phyloP scores from a whole-genome alignment of 2,797 vertebrate genomes.

The Chloroceryle inda region DNA sequence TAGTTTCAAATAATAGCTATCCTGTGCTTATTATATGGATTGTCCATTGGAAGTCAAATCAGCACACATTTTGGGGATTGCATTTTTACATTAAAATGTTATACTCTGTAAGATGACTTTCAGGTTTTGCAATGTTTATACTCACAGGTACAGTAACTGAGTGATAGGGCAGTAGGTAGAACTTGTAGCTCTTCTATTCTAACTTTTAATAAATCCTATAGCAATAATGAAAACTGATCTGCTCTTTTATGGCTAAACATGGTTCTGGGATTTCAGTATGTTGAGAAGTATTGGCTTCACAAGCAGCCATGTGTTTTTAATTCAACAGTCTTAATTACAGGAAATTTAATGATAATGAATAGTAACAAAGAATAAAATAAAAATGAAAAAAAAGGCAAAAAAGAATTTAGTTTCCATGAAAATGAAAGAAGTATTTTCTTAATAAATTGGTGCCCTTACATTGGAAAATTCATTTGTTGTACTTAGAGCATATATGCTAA shows the following conservation, averaged over 20 bases:
- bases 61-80: background rate
- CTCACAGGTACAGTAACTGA: background rate
- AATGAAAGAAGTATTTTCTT: constrained; percentile 47
- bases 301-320: constrained; percentile 61
- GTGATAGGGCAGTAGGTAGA: background rate
- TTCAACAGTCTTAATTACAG: constrained; percentile 67
- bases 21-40: background rate
- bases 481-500: constrained; percentile 3
- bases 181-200: background rate
- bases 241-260: constrained; percentile 27
- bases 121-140: background rate
- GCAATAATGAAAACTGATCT: constrained; percentile 51
- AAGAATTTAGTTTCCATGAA: constrained; percentile 51
- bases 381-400: constrained; percentile 34
- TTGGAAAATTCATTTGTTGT: constrained; percentile 54
- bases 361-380: constrained; percentile 56
- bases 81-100: background rate
- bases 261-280: constrained; percentile 22
- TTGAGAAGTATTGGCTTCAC: constrained; percentile 40
- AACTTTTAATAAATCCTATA: constrained; percentile 53
- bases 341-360: constrained; percentile 73
- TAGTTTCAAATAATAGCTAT: constrained; percentile 24
- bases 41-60: constrained; percentile 13
- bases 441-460: constrained; percentile 39
- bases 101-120: background rate